Evolutionary conservation across 2,113 vertebrate species (phyloP).

Genomic region (Lepus timidus): DNA sequence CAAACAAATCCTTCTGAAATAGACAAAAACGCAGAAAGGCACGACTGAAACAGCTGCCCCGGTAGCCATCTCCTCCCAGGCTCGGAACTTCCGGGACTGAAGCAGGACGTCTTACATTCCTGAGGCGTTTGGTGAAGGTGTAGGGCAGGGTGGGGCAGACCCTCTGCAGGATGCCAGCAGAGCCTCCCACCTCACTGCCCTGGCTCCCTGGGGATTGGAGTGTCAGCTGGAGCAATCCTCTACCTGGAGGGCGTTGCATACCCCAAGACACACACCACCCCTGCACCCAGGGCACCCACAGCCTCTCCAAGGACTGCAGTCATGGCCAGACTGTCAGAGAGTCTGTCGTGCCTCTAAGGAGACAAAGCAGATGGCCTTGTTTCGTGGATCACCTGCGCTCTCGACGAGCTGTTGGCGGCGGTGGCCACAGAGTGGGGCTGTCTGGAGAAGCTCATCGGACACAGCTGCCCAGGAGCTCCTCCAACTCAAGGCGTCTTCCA

Average conservation of each 20-base stretch:
- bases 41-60: background rate
- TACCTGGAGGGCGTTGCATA: background rate
- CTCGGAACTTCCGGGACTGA: background rate
- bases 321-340: background rate
- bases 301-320: background rate
- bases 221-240: background rate
- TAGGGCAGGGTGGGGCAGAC: background rate
- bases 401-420: background rate
- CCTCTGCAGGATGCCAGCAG: background rate
- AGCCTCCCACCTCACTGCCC: background rate
- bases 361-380: background rate
- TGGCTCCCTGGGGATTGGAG: background rate
- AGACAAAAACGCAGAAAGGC: background rate
- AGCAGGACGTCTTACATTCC: background rate
- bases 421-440: background rate
- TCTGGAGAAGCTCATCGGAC: background rate
- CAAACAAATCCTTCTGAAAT: slow-evolving; percentile 34
- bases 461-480: background rate
- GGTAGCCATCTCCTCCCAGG: background rate
- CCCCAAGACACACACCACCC: background rate
- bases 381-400: background rate
- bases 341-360: background rate
- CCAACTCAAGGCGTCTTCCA: background rate
- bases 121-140: background rate
- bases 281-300: background rate